Base-by-base conservation (phyloP, 2,797 vertebrate species). In the Parauchenoglanis ngamensis region DNA sequence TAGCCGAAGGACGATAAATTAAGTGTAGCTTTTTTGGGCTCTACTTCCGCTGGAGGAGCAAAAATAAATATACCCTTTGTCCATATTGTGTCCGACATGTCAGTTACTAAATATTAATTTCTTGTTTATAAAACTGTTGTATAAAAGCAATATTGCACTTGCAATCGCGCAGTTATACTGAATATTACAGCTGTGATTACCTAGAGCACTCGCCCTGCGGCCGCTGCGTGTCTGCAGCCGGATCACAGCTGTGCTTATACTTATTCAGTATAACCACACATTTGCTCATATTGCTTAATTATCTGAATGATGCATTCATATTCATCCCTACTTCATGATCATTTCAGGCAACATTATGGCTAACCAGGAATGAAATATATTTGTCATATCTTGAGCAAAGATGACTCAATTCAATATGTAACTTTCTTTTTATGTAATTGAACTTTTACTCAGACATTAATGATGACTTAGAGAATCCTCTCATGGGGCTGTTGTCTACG, bases 381-480 rank as follows among this genome's bases (percentile, higher is more conserved):
- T 82, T 49, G 4, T 31, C 59, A 23, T 31, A 21, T 79, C 28
- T n/a, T 77, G n/a, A 57, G 21, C 40, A 44, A 79, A 67, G 7
- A 70, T 56, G 76, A 40, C 31, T 63, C n/a, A 25, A 40, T 40
- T 77, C 19, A 31, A 15, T 77, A 17, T 85, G 35, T 83, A 83
- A 56, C n/a, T 70, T 49, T 40, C n/a, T 28, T 63, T 65, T 72
- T 10, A 84, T 61, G 7, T 31, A 68, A 56, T 54, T 70, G 2
- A 35, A 54, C 63, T 68, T 83, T 35, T 23, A 31, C 46, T 70
- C 63, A 56, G 80, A 49, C 21, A 46, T 63, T 44, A 81, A 63
- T 46, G 78, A 61, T 63, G 78, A 80, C 19, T 49, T 83, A 56
- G 10, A 84, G 65, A 70, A 84, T 3, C 40, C 23, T 81, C 79